Evolutionary conservation across 1,140 invertebrate genomes (phyloP), one percentile per base, ranked within the genome.

Genomic region (Sinonovacula constricta): DNA sequence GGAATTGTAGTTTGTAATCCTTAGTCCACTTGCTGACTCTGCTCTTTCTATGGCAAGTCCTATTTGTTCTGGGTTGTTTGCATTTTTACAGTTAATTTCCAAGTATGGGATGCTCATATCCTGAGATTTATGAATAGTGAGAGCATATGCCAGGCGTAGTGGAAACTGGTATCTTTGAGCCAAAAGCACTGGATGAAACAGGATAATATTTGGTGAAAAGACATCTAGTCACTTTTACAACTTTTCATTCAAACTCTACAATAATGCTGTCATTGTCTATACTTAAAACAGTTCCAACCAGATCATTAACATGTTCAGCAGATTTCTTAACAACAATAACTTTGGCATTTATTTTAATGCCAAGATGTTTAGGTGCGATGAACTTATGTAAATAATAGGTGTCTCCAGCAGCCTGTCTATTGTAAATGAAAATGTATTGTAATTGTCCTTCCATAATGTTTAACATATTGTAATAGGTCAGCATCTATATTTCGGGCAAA

Each of bases 51-150:
- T 2, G n/a, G 60, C 60, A 34, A 63, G 30, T 15, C 30, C 60
- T 33, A 63, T 63, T 63, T 63, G 60, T 2, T 22, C 60, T 63
- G n/a, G n/a, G n/a, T n/a, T n/a, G n/a, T n/a, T n/a, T n/a, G n/a
- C n/a, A n/a, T n/a, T n/a, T n/a, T n/a, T n/a, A n/a, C n/a, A n/a
- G n/a, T n/a, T n/a, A n/a, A n/a, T n/a, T n/a, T n/a, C n/a, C n/a
- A n/a, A n/a, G n/a, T n/a, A n/a, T n/a, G n/a, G n/a, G n/a, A n/a
- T n/a, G n/a, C n/a, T n/a, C n/a, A n/a, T n/a, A n/a, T n/a, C n/a
- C n/a, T n/a, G n/a, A n/a, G n/a, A n/a, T n/a, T n/a, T n/a, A n/a
- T n/a, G n/a, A n/a, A n/a, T n/a, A n/a, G n/a, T n/a, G n/a, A n/a
- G n/a, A n/a, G n/a, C n/a, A n/a, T n/a, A n/a, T n/a, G n/a, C n/a